A percentile compares a stretch with the other conserved stretches of the same genome.
Conservation (phyloP, 2,888 invertebrate genomes). For the Agrotis segetum region DNA sequence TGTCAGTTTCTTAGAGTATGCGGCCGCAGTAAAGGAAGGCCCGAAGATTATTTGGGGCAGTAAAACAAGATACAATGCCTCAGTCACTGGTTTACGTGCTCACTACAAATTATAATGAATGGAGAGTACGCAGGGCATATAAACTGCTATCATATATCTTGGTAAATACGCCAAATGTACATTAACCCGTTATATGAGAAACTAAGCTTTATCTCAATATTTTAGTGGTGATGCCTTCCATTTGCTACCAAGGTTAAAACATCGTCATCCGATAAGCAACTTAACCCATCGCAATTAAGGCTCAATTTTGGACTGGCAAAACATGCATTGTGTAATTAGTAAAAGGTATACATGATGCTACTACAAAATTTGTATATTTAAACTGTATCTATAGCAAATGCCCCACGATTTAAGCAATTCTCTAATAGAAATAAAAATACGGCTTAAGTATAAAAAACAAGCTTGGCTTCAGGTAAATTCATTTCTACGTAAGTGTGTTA, state of each 20-base stretch:
- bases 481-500: too few relatives aligned
- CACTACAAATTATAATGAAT: conserved; percentile 50
- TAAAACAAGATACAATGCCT: conserved; percentile 21
- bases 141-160: conserved; percentile 47
- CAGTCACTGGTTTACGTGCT: conserved; percentile 21
- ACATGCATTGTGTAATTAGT: neutral
- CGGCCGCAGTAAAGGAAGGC: conserved; percentile 15
- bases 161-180: conserved; percentile 45
- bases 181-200: conserved; percentile 29
- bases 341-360: too few relatives aligned
- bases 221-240: neutral
- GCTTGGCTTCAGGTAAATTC: too few relatives aligned
- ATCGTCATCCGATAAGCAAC: conserved; percentile 6
- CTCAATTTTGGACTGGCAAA: conserved; percentile 17
- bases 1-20: too few relatives aligned
- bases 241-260: neutral
- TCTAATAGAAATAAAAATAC: too few relatives aligned
- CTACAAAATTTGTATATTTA: too few relatives aligned
- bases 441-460: too few relatives aligned
- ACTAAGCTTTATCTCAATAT: conserved; percentile 32
- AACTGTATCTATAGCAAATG: too few relatives aligned
- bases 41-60: conserved; percentile 24
- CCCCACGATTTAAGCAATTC: too few relatives aligned
- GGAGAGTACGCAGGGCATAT: conserved; percentile 34
- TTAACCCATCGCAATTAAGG: conserved; percentile 15